Base-by-base conservation (phyloP, 2,888 invertebrate genomes). In the Drosophila gaucha region DNA sequence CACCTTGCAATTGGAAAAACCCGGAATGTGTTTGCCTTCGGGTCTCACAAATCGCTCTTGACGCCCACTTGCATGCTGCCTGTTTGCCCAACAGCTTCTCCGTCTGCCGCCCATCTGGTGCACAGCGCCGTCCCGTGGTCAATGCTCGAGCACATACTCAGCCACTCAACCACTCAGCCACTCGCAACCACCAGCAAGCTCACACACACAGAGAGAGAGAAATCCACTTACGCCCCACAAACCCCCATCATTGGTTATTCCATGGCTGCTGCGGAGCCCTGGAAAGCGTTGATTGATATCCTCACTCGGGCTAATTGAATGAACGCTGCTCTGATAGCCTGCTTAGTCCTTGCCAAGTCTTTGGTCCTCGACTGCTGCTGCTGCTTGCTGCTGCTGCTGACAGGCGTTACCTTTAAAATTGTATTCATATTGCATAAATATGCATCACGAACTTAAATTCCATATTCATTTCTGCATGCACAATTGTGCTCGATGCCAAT, bases 261-360 rank as follows among this genome's bases (percentile, higher is more conserved):
- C 24, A 35, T 38, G 20, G 38, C 38, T 55, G 33, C 28, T 14
- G 6, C 22, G 44, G 36, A 33, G n/a, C 41, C 10, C 33, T 56
- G 41, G 46, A 47, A 31, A 39, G 60, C 65, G 43, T 67, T 80
- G 80, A 84, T 86, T 80, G 80, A 84, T 80, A 77, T 86, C 62
- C 87, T 67, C 71, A 74, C 68, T 77, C 58, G 63, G 74, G 80
- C 80, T 86, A 84, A 80, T 80, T 86, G 85, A 84, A 73, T 79
- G 66, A 74, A 66, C 63, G 56, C 46, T 36, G 33, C 30, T 59
- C 22, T 59, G 56, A 60, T 66, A 51, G 56, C 50, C 59, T 49
- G 59, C 39, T 65, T 64, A 50, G 70, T 16, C 33, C 33, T 8
- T 30, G 38, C 3, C 44, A 8, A 20, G 20, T 20, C 20, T 18